These are phyloP conservation scores for Ambastaia sidthimunki DNA, from an alignment of 2,797 vertebrate species.

Conservation along the genomic window DNA sequence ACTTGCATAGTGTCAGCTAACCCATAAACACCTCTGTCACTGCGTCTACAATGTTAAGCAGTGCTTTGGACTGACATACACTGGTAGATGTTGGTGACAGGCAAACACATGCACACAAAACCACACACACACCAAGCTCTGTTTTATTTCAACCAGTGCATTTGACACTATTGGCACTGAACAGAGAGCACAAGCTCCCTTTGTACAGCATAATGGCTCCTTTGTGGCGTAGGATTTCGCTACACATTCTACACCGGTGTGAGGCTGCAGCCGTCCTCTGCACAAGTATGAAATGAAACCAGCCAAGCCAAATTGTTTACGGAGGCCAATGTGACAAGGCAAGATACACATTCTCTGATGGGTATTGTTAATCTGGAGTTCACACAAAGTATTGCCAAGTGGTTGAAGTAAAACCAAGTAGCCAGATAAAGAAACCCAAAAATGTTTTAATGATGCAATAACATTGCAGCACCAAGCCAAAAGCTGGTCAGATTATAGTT, in stretches of 20 bases:
- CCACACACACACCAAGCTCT: slow-evolving; percentile 37
- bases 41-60: not conserved
- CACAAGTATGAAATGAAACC: slow-evolving; percentile 45
- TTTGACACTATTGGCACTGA: slow-evolving; percentile 60
- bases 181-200: slow-evolving; percentile 57
- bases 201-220: slow-evolving; percentile 58
- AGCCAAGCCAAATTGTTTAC: slow-evolving; percentile 37
- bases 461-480: slow-evolving; percentile 12
- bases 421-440: not conserved
- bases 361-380: not conserved
- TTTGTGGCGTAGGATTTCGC: slow-evolving; percentile 57
- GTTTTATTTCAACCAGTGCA: slow-evolving; percentile 70
- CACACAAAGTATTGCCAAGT: not conserved
- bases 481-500: not conserved
- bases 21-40: slow-evolving; percentile 24
- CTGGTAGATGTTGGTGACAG: slow-evolving; percentile 31
- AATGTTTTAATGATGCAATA: slow-evolving; percentile 18
- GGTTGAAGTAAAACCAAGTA: slow-evolving; percentile 29
- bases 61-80: slow-evolving; percentile 35
- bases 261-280: slow-evolving; percentile 30
- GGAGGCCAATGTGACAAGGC: slow-evolving; percentile 18
- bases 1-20: not conserved
- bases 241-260: slow-evolving; percentile 28
- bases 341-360: slow-evolving; percentile 12
- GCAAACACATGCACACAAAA: slow-evolving; percentile 37